Percentiles rank a stretch among this genome's conserved stretches.
Conservation (phyloP, 2,797 vertebrate genomes). For the Chaunax sp. region DNA sequence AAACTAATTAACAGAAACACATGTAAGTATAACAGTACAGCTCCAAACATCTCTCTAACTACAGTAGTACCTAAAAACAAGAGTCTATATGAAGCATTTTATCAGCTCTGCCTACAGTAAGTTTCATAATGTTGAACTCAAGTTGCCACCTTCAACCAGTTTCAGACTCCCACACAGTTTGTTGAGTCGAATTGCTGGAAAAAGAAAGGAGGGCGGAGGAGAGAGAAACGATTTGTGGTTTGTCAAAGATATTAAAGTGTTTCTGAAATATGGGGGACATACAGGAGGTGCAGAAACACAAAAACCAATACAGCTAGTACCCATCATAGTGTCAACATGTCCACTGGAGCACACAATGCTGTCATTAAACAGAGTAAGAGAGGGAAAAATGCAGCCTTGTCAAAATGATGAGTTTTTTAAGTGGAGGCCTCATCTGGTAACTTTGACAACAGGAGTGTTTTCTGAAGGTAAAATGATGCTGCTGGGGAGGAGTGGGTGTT, state of each 20-base stretch:
- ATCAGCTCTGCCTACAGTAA: neutral
- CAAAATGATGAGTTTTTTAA: slow-evolving; percentile 9
- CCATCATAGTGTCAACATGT: slow-evolving; percentile 32
- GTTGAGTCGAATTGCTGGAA: neutral
- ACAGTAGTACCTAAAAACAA: neutral
- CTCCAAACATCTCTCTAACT: too few relatives aligned
- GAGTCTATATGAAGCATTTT: neutral
- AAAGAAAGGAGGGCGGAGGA: neutral
- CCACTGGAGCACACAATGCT: slow-evolving; percentile 39
- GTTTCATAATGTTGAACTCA: slow-evolving; percentile 16
- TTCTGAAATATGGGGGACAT: neutral
- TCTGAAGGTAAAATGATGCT: slow-evolving; percentile 57
- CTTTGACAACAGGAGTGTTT: slow-evolving; percentile 31
- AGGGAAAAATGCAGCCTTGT: neutral
- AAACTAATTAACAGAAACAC: too few relatives aligned
- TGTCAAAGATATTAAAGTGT: slow-evolving; percentile 21
- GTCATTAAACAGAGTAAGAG: slow-evolving; percentile 21
- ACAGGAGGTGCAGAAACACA: slow-evolving; percentile 20
- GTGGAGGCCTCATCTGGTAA: slow-evolving; percentile 35
- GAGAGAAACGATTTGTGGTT: neutral
- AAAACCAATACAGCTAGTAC: slow-evolving; percentile 13
- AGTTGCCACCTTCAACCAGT: neutral
- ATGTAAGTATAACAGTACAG: too few relatives aligned
- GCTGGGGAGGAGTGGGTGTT: slow-evolving; percentile 58
- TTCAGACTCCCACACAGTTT: slow-evolving; percentile 29